phyloP scores from a whole-genome alignment of 2,888 invertebrate species.

The Cosmorhoe ocellata region DNA sequence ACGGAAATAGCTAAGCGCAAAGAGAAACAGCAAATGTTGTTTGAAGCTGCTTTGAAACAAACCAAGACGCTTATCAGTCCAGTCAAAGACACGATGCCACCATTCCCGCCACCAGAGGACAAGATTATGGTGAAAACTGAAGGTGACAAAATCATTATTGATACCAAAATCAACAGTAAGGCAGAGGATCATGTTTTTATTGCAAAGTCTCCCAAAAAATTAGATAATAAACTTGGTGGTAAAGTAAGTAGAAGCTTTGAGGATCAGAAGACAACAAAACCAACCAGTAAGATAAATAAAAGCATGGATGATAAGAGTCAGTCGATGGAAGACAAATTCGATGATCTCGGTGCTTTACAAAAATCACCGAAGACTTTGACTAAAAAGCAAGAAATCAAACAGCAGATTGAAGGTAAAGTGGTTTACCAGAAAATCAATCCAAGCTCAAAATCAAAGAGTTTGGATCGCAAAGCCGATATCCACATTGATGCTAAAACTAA shows the following conservation, averaged over 20 bases:
- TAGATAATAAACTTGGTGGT: conserved; percentile 83
- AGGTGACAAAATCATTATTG: conserved; percentile 86
- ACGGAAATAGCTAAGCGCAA: conserved; percentile 87
- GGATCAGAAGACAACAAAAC: conserved; percentile 80
- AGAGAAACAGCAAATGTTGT: conserved; percentile 88
- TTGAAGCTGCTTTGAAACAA: conserved; percentile 89
- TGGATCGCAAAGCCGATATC: conserved; percentile 84
- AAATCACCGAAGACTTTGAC: conserved; percentile 83
- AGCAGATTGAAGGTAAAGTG: conserved; percentile 84
- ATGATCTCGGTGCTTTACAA: conserved; percentile 79
- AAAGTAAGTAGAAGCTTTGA: conserved; percentile 85
- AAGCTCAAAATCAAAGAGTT: conserved; percentile 84
- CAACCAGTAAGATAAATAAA: conserved; percentile 82
- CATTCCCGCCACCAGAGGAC: conserved; percentile 88
- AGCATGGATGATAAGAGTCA: conserved; percentile 85
- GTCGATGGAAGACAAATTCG: conserved; percentile 84
- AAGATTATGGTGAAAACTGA: conserved; percentile 88
- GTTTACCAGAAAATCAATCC: conserved; percentile 81
- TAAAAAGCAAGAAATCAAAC: conserved; percentile 84
- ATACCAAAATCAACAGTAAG: conserved; percentile 88
- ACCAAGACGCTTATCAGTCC: conserved; percentile 88
- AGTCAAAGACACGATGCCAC: conserved; percentile 86
- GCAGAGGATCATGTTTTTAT: conserved; percentile 89
- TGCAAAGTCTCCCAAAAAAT: conserved; percentile 88
- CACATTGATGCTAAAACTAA: conserved; percentile 83